phyloP scores from a whole-genome alignment of 1,140 invertebrate species.

The Xylocopa sonorina region DNA sequence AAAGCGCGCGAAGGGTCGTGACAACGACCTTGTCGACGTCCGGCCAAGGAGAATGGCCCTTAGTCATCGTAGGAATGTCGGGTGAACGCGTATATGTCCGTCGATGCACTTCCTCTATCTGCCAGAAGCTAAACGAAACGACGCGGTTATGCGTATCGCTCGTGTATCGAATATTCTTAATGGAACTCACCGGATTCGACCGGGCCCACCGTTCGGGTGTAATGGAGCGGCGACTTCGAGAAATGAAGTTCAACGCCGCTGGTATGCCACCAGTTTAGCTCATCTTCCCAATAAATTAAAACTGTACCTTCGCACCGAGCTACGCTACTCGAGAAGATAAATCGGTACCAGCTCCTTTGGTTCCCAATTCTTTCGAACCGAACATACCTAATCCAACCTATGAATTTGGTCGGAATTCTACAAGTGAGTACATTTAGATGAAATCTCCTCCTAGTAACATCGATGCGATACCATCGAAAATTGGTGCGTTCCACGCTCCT shows the following conservation, averaged over 20 bases:
- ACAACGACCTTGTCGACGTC: conserved; percentile 68
- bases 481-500: no score
- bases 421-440: no score
- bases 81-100: conserved; percentile 33
- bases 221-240: background rate
- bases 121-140: conserved; percentile 31
- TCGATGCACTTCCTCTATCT: conserved; percentile 53
- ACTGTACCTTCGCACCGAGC: no score
- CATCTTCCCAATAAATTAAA: background rate
- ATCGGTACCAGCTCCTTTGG: no score
- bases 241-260: background rate
- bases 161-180: conserved; percentile 49
- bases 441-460: no score
- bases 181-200: conserved; percentile 9
- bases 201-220: background rate
- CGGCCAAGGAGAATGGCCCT: conserved; percentile 44
- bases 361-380: no score
- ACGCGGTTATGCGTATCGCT: background rate
- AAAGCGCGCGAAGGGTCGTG: conserved; percentile 57
- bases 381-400: no score
- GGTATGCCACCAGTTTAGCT: background rate
- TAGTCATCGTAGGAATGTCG: conserved; percentile 70
- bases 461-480: no score
- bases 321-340: no score
- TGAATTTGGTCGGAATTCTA: no score